These are phyloP conservation scores for Malurus elegans DNA, from an alignment of 2,113 vertebrate genomes.

Conservation along the genomic window DNA sequence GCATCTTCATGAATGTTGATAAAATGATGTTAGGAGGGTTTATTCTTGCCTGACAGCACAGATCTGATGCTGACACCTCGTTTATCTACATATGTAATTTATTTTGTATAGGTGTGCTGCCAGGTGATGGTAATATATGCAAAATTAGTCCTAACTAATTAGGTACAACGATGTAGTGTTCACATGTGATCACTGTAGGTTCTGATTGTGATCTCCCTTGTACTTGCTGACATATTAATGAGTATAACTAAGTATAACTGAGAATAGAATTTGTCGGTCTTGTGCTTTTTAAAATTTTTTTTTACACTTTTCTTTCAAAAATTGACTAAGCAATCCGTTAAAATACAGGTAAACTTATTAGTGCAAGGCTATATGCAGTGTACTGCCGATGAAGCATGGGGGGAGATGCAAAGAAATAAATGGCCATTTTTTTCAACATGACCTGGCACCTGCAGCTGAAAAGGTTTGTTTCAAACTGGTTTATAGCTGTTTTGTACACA, in stretches of 20 bases:
- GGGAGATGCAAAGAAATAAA: neutral
- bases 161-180: neutral
- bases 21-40: neutral
- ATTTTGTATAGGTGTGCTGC: neutral
- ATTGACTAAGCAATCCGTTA: neutral
- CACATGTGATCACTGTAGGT: fast-evolving
- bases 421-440: neutral
- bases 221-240: neutral
- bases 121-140: neutral
- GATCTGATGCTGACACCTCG: neutral
- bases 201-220: neutral
- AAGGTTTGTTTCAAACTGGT: neutral
- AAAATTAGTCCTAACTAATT: neutral
- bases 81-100: neutral
- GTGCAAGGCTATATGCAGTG: fast-evolving
- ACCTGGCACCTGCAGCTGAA: neutral
- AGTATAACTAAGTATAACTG: neutral
- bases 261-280: neutral
- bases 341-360: neutral
- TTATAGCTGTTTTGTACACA: neutral
- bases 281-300: fast-evolving
- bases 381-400: neutral
- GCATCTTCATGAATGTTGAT: neutral
- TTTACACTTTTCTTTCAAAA: neutral
- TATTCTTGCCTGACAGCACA: neutral